Percentiles rank a stretch among this genome's conserved stretches.
phyloP scores from a whole-genome alignment of 2,888 invertebrate genomes.

The Caenorhabditis wallacei region DNA sequence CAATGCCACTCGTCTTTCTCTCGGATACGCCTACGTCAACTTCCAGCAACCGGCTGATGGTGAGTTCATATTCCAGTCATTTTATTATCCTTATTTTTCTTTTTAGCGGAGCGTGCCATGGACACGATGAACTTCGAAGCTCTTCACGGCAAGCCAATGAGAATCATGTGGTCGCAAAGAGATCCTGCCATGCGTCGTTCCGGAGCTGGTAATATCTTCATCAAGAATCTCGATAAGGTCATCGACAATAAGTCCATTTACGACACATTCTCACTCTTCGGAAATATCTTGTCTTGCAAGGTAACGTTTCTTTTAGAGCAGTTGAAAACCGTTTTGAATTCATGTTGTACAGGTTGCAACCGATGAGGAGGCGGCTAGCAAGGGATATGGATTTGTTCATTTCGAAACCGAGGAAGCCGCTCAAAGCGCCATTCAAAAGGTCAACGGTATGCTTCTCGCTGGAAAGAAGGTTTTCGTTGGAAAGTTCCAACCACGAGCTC shows the following conservation, averaged over 20 bases:
- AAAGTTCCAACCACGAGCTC: slow-evolving; percentile 97
- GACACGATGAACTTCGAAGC: slow-evolving; percentile 99
- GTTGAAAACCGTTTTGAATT: slow-evolving; percentile 31
- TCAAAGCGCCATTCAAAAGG: slow-evolving; percentile 96
- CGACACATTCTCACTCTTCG: slow-evolving; percentile 99
- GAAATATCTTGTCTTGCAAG: slow-evolving; percentile 98
- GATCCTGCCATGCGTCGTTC: slow-evolving; percentile 93
- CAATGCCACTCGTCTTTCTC: slow-evolving; percentile 95
- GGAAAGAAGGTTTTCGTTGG: slow-evolving; percentile 98
- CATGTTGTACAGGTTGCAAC: slow-evolving; percentile 82
- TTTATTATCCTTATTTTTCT: neutral
- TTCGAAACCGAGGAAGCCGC: slow-evolving; percentile 83
- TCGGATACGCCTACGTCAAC: slow-evolving; percentile 99
- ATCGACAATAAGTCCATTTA: slow-evolving; percentile 99
- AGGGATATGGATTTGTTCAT: slow-evolving; percentile 85
- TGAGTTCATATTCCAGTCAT: slow-evolving; percentile 85
- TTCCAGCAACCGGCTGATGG: slow-evolving; percentile 99
- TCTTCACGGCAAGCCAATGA: slow-evolving; percentile 96
- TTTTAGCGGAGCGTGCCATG: slow-evolving; percentile 93
- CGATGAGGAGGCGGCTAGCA: slow-evolving; percentile 85
- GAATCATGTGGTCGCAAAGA: slow-evolving; percentile 99
- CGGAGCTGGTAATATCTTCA: slow-evolving; percentile 99
- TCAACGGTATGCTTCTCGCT: slow-evolving; percentile 98
- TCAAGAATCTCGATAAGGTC: slow-evolving; percentile 97
- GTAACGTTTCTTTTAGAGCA: slow-evolving; percentile 84